phyloP scores from a whole-genome alignment of 2,888 invertebrate species.

The Lasioglossum lativentre region DNA sequence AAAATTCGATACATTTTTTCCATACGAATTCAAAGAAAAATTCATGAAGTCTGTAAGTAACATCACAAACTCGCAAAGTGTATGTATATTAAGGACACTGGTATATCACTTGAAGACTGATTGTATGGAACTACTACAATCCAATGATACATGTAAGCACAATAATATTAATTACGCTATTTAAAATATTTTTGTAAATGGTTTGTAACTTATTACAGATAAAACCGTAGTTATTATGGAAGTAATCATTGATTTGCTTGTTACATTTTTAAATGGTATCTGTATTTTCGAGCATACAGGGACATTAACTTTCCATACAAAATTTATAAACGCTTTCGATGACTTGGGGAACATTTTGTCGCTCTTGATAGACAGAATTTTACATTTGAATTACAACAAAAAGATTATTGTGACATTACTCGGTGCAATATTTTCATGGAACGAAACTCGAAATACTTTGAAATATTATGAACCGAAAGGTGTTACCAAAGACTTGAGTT shows the following conservation, averaged over 20 bases:
- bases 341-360: slow-evolving; percentile 74
- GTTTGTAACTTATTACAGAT: slow-evolving; percentile 52
- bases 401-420: slow-evolving; percentile 66
- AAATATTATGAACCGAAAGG: slow-evolving; percentile 74
- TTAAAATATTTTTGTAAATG: slow-evolving; percentile 26
- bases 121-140: slow-evolving; percentile 64
- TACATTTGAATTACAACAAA: slow-evolving; percentile 64
- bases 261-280: slow-evolving; percentile 74
- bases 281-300: slow-evolving; percentile 75
- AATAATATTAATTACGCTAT: slow-evolving; percentile 9
- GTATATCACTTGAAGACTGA: slow-evolving; percentile 75
- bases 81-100: slow-evolving; percentile 75
- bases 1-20: slow-evolving; percentile 56
- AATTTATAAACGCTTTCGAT: slow-evolving; percentile 72
- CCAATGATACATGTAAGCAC: slow-evolving; percentile 50
- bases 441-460: slow-evolving; percentile 70
- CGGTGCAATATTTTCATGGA: slow-evolving; percentile 73
- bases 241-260: slow-evolving; percentile 70
- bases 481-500: slow-evolving; percentile 52
- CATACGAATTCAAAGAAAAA: slow-evolving; percentile 67
- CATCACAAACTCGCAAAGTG: slow-evolving; percentile 72
- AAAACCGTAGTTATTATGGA: slow-evolving; percentile 59
- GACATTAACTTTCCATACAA: slow-evolving; percentile 67
- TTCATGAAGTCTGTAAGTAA: slow-evolving; percentile 66
- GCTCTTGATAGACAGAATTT: slow-evolving; percentile 64